Evolutionary conservation across 2,113 vertebrate species (phyloP), one percentile per base, ranked within the genome.

Genomic region (Xiphorhynchus elegans): DNA sequence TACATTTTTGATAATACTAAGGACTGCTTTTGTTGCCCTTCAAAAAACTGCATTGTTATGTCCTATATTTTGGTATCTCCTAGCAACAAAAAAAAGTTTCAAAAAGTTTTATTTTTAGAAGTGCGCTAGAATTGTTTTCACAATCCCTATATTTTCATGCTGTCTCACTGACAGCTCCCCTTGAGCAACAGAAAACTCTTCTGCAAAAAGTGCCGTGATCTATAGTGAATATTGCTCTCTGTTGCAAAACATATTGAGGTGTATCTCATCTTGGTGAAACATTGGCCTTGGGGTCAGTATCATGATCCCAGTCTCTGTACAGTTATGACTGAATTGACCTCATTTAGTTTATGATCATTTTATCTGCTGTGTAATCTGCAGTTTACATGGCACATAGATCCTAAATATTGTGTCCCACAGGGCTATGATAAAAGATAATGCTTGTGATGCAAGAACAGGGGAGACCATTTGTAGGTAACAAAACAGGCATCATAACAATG

Each of bases 61-160:
- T 35, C 86, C 89, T 93, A 64, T 80, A 73, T 94, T 87, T 95
- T 90, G 37, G 5, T 33, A 70, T 93, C 59, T 86, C 72, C 39
- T 88, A 70, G 88, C 59, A 90, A 86, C 53, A 55, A 68, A 47
- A 86, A 53, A 79, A 91, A 72, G 40, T 91, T 89, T 37, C 44
- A 1, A 49, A 64, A 95, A 82, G 44, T 93, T 94, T 76, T 94
- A 86, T 94, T 96, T 96, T 96, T 90, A 81, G 90, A 90, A 77
- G 3, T 33, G 33, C 70, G 55, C 46, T 90, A 55, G 68, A 80
- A 80, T 93, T 88, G 63, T 76, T 93, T 96, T 86, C 29, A 44
- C 18, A 13, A 7, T 64, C 37, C 7, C 76, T 81, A 8, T 67
- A 40, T 91, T 84, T 87, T 81, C 14, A 12, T 93, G 26, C 52